phyloP scores from a whole-genome alignment of 2,797 vertebrate genomes.

The Phrynocephalus guinanensis region DNA sequence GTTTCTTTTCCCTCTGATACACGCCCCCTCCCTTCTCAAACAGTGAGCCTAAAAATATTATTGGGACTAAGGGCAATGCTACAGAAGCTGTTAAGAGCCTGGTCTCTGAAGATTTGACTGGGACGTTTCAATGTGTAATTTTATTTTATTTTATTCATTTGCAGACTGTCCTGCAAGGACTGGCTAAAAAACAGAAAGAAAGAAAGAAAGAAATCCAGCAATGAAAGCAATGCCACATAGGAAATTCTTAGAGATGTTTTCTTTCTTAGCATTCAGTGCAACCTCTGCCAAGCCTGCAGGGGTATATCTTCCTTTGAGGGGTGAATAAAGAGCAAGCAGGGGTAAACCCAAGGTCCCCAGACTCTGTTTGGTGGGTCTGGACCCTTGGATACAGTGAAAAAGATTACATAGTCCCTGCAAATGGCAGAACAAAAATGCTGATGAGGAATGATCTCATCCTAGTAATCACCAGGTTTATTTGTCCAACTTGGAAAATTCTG shows the following conservation, averaged over 20 bases:
- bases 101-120: neutral
- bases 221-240: conserved; percentile 6
- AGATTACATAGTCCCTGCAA: neutral
- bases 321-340: neutral
- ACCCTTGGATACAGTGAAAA: neutral
- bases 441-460: neutral
- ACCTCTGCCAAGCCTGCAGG: neutral
- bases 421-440: neutral
- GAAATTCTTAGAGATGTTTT: neutral
- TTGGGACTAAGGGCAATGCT: neutral
- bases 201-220: neutral
- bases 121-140: neutral
- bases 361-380: neutral
- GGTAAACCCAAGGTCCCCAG: neutral
- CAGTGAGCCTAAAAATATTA: conserved; percentile 3
- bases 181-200: neutral
- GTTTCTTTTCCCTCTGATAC: neutral
- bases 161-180: neutral
- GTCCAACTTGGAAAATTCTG: neutral
- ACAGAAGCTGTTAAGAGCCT: neutral
- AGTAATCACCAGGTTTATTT: too few species aligned
- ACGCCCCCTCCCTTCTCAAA: neutral
- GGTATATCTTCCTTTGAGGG: neutral
- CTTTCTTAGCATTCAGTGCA: neutral
- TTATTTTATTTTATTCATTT: neutral